Percentiles rank a stretch among this genome's conserved stretches.
These are phyloP conservation scores for Notiomystis cincta DNA, from an alignment of 2,113 vertebrate species.

Conservation along the genomic window DNA sequence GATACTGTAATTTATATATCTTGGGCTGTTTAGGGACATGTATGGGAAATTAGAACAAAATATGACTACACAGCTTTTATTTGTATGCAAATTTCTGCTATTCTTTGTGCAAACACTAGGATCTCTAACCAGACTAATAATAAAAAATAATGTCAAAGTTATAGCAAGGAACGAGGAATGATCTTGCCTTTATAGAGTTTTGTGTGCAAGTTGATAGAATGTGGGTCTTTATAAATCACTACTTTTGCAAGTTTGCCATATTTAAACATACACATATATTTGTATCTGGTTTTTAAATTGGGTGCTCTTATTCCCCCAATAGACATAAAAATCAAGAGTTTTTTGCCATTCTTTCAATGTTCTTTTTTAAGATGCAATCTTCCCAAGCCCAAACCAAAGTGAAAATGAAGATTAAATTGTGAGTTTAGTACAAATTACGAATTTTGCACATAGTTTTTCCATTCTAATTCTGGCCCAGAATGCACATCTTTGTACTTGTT, in stretches of 20 bases:
- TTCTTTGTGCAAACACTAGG: not conserved
- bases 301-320: not conserved
- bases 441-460: not conserved
- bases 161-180: not conserved
- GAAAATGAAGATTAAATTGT: not conserved
- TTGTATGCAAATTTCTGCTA: not conserved
- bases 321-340: not conserved
- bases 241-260: not conserved
- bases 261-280: not conserved
- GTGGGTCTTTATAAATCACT: not conserved
- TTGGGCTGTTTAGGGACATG: not conserved
- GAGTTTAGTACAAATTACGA: not conserved
- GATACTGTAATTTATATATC: conserved; percentile 18
- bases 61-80: not conserved
- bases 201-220: not conserved
- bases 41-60: not conserved
- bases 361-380: not conserved
- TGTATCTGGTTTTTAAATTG: not conserved
- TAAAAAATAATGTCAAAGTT: not conserved
- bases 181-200: not conserved
- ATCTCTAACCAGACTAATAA: not conserved
- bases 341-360: not conserved
- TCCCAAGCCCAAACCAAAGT: not conserved
- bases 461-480: not conserved
- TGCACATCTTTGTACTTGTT: not conserved